These are phyloP conservation scores for Spilosoma lubricipeda DNA, from an alignment of 2,888 invertebrate genomes.

Conservation along the genomic window DNA sequence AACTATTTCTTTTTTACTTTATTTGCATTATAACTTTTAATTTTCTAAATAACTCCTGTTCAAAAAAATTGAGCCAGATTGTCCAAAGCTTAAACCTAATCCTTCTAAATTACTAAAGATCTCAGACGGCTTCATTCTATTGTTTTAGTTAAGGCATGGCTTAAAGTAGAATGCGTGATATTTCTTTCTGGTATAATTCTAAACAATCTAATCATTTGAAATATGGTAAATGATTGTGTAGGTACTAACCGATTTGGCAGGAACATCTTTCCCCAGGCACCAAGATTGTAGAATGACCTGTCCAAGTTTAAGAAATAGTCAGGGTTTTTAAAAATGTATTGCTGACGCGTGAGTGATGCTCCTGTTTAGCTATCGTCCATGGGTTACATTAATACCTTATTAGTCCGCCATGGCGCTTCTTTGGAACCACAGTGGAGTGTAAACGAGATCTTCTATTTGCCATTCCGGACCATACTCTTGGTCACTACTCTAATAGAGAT, in stretches of 20 bases:
- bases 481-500: neutral
- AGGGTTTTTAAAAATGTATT: neutral
- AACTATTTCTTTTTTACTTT: neutral
- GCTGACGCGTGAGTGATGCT: neutral
- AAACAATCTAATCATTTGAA: neutral
- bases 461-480: neutral
- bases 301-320: neutral
- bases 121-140: neutral
- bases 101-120: neutral
- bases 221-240: neutral
- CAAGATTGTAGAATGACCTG: neutral
- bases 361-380: neutral
- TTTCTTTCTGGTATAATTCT: neutral
- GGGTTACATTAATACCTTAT: neutral
- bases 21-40: neutral
- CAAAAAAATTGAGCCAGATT: neutral
- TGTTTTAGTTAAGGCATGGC: neutral
- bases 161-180: neutral
- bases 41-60: neutral
- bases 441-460: neutral
- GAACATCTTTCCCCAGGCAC: neutral
- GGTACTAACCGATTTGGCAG: neutral
- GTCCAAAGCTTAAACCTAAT: neutral
- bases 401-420: neutral
- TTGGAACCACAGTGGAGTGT: neutral